Percentiles rank a stretch among this genome's conserved stretches.
These are phyloP conservation scores for Picathartes gymnocephalus DNA, from an alignment of 2,113 vertebrate genomes.

Conservation along the genomic window DNA sequence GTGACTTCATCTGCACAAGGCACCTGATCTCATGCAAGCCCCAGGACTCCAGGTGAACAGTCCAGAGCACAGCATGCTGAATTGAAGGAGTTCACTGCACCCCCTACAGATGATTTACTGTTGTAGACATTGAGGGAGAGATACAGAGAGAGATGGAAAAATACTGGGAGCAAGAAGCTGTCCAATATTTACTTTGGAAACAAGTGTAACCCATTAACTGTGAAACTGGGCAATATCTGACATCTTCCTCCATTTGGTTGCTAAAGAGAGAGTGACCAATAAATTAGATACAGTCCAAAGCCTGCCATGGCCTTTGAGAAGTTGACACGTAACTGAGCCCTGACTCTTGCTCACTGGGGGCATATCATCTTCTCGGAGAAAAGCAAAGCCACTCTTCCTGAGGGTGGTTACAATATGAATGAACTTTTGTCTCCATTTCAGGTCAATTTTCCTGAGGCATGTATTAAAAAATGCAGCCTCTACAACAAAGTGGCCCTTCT, in stretches of 20 bases:
- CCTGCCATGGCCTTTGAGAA: background rate
- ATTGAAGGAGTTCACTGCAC: background rate
- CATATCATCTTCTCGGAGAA: background rate
- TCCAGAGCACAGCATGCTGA: background rate
- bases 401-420: background rate
- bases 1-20: background rate
- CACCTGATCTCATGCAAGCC: background rate
- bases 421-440: background rate
- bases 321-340: background rate
- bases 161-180: background rate
- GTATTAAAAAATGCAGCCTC: background rate
- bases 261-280: background rate
- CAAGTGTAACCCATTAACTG: background rate
- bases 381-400: background rate
- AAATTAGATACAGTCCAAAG: background rate
- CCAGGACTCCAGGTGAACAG: background rate
- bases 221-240: background rate
- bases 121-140: background rate
- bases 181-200: conserved; percentile 5
- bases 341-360: background rate
- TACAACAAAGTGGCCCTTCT: background rate
- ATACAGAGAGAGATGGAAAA: background rate
- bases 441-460: background rate
- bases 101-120: background rate
- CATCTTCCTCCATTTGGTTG: background rate